Percentiles rank a stretch among this genome's conserved stretches.
phyloP scores from a whole-genome alignment of 2,797 vertebrate genomes.

The Siniperca undulata region DNA sequence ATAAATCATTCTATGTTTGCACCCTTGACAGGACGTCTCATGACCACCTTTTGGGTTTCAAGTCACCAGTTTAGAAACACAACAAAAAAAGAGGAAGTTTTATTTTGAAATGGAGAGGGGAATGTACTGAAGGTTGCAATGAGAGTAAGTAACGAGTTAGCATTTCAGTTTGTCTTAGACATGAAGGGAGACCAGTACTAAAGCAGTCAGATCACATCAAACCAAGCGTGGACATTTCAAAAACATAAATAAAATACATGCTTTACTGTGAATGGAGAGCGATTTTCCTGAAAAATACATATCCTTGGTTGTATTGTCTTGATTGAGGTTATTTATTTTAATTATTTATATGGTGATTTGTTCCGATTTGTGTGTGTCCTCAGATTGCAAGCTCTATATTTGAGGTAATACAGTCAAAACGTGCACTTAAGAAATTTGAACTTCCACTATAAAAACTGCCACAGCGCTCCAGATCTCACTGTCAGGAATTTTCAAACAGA shows the following conservation, averaged over 20 bases:
- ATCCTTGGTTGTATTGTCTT: slow-evolving; percentile 40
- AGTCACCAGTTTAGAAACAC: slow-evolving; percentile 4
- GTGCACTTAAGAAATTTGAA: slow-evolving; percentile 51
- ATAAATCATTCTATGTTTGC: slow-evolving; percentile 3
- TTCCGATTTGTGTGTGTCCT: slow-evolving; percentile 43
- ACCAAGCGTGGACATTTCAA: slow-evolving; percentile 31
- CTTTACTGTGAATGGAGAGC: slow-evolving; percentile 57
- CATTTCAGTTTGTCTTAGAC: slow-evolving; percentile 5
- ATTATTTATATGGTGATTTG: slow-evolving; percentile 57
- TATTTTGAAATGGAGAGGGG: slow-evolving; percentile 21
- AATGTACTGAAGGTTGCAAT: background rate
- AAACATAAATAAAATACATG: background rate
- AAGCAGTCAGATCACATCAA: slow-evolving; percentile 20
- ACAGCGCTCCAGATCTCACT: slow-evolving; percentile 42
- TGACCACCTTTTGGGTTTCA: slow-evolving; percentile 10
- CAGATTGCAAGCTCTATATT: slow-evolving; percentile 40
- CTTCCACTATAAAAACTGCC: slow-evolving; percentile 63
- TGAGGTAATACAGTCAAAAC: slow-evolving; percentile 51
- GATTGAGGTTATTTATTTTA: slow-evolving; percentile 59
- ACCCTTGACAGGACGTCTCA: slow-evolving; percentile 3
- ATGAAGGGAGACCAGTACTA: slow-evolving; percentile 4
- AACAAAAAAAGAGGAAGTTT: slow-evolving; percentile 7
- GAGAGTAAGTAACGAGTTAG: background rate
- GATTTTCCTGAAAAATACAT: slow-evolving; percentile 33
- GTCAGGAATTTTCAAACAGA: too few relatives aligned